Evolutionary conservation across 2,888 invertebrate species (phyloP).

Genomic region (Archips crataeganus): DNA sequence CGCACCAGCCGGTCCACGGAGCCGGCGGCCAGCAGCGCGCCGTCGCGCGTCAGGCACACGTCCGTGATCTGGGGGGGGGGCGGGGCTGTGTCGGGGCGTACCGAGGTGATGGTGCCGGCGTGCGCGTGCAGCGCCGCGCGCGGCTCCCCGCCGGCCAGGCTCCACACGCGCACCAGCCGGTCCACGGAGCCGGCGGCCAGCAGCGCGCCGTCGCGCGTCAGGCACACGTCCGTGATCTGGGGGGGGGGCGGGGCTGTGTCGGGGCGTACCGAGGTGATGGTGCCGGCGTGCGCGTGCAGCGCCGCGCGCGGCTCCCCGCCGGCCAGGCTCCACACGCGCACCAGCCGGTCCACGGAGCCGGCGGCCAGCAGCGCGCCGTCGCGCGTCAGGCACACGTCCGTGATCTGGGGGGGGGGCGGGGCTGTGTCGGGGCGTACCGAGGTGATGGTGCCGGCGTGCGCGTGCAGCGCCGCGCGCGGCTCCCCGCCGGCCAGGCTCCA

Average conservation of each 20-base stretch:
- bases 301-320: slow-evolving; percentile 89
- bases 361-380: slow-evolving; percentile 97
- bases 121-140: slow-evolving; percentile 88
- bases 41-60: slow-evolving; percentile 96
- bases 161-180: slow-evolving; percentile 87
- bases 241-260: no score
- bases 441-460: slow-evolving; percentile 80
- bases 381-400: slow-evolving; percentile 96
- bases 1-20: slow-evolving; percentile 91
- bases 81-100: no score
- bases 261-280: no score
- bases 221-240: slow-evolving; percentile 98
- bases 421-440: no score
- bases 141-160: slow-evolving; percentile 92
- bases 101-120: no score
- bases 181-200: slow-evolving; percentile 97
- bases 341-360: slow-evolving; percentile 96
- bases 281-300: slow-evolving; percentile 83
- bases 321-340: slow-evolving; percentile 88
- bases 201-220: slow-evolving; percentile 96
- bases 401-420: no score
- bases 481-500: slow-evolving; percentile 92
- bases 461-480: slow-evolving; percentile 73
- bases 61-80: slow-evolving; percentile 99
- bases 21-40: slow-evolving; percentile 96